A percentile compares a stretch with the other conserved stretches of the same genome.
Evolutionary conservation across 2,888 invertebrate species (phyloP).

Genomic region (Cancer borealis): DNA sequence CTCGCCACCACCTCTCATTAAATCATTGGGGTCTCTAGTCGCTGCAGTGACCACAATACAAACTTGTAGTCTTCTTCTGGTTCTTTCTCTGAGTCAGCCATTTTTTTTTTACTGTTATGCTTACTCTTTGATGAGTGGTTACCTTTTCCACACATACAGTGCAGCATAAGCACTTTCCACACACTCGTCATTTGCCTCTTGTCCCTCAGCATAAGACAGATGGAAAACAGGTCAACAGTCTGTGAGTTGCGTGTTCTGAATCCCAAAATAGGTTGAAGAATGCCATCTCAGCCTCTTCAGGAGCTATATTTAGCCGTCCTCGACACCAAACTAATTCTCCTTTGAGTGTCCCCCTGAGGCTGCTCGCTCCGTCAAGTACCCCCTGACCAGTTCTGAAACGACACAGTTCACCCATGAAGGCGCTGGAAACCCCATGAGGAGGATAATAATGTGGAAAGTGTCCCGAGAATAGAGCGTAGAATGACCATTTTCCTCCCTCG

Average conservation of each 20-base stretch:
- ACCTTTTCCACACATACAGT: not conserved
- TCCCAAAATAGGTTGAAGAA: constrained; percentile 32
- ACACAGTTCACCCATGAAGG: not conserved
- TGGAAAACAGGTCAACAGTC: constrained; percentile 2
- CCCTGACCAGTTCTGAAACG: not conserved
- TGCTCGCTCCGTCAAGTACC: constrained; percentile 4
- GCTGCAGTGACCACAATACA: too few species aligned
- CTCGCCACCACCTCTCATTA: too few species aligned
- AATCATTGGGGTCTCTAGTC: too few species aligned
- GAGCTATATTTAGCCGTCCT: not conserved
- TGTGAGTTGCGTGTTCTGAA: not conserved
- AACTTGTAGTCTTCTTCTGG: too few species aligned
- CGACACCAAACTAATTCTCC: not conserved
- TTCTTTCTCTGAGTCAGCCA: too few species aligned
- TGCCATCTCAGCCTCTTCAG: constrained; percentile 30
- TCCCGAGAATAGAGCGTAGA: not conserved
- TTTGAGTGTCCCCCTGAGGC: not conserved
- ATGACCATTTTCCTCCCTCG: not conserved
- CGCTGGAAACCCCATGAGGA: not conserved
- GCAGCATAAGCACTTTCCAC: not conserved
- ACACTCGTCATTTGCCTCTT: not conserved
- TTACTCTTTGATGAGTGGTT: too few species aligned
- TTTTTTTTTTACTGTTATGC: not conserved
- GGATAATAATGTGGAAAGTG: constrained; percentile 9
- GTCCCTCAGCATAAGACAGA: not conserved